These are phyloP conservation scores for Phragmatobia fuliginosa DNA, from an alignment of 2,888 invertebrate species.

Conservation along the genomic window DNA sequence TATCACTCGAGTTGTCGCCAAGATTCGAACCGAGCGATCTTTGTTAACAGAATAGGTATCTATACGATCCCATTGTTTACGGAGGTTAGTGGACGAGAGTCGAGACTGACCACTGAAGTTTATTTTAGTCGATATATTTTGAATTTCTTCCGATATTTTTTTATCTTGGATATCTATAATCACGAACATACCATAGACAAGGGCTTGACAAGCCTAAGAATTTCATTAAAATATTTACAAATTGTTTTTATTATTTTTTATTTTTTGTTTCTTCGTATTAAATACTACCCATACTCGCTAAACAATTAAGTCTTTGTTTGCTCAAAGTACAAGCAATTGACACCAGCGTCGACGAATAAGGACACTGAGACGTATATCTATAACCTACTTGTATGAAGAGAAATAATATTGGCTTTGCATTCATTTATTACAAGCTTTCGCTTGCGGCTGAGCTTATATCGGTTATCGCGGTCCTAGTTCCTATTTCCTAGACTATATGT, in stretches of 20 bases:
- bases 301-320: neutral
- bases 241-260: neutral
- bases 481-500: no score
- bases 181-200: neutral
- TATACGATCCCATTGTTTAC: neutral
- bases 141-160: neutral
- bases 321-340: neutral
- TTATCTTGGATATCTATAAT: neutral
- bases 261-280: neutral
- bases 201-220: neutral
- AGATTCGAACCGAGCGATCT: neutral
- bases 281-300: no score
- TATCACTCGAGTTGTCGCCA: neutral
- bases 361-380: neutral
- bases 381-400: no score
- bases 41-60: conserved; percentile 7
- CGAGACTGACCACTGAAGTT: neutral
- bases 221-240: neutral
- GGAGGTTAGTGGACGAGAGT: neutral
- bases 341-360: neutral
- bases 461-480: no score
- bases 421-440: no score
- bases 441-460: no score
- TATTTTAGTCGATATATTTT: neutral
- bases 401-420: no score